These are phyloP conservation scores for Megamerina dolium DNA, from an alignment of 2,888 invertebrate genomes.

Conservation along the genomic window DNA sequence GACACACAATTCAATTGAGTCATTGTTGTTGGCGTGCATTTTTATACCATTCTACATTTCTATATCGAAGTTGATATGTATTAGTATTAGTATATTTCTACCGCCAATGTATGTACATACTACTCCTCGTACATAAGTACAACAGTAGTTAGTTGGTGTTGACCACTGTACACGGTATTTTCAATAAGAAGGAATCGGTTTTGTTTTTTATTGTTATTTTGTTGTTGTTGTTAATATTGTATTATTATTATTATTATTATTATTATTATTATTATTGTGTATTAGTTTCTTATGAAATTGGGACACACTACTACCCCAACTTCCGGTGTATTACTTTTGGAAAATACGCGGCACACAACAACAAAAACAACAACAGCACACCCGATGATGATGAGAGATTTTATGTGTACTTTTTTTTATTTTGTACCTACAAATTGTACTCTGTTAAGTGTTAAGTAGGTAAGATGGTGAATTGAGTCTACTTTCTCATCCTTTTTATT, in stretches of 20 bases:
- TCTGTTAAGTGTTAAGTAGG: not conserved
- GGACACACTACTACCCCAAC: not conserved
- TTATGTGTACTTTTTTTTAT: not conserved
- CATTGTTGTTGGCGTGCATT: not conserved
- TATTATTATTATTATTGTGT: no score
- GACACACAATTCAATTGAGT: constrained; percentile 23
- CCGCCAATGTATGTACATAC: not conserved
- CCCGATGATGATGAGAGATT: not conserved
- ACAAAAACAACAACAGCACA: not conserved
- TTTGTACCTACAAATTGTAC: not conserved
- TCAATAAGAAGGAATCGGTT: not conserved
- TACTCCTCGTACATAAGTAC: no score
- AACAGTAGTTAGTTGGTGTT: not conserved
- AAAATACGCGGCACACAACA: not conserved
- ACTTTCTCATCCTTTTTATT: not conserved
- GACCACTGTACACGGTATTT: not conserved
- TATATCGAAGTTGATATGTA: not conserved
- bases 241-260: no score
- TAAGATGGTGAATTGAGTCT: not conserved
- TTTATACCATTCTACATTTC: not conserved
- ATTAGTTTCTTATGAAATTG: not conserved
- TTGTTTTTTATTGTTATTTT: not conserved
- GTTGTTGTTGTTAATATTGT: no score
- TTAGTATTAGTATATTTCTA: not conserved
- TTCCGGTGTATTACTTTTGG: not conserved